phyloP scores from a whole-genome alignment of 2,113 vertebrate genomes.

The Brachyhypopomus gauderio region DNA sequence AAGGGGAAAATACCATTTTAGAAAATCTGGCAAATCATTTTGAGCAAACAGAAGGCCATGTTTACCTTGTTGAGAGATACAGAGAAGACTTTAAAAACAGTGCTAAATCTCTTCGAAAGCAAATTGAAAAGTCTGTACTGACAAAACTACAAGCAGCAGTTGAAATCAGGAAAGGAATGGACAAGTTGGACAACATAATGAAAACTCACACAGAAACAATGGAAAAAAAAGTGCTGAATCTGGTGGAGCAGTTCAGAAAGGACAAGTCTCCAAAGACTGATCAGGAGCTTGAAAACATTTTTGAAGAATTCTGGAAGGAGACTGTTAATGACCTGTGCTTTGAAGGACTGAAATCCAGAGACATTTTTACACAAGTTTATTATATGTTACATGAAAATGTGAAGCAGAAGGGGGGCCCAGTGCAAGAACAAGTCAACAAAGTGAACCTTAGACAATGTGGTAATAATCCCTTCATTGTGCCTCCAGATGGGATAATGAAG shows the following conservation, averaged over 20 bases:
- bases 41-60: constrained; percentile 27
- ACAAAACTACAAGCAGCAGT: constrained; percentile 36
- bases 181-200: constrained; percentile 30
- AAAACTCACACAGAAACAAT: constrained; percentile 36
- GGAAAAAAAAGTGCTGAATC: constrained; percentile 28
- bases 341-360: background rate
- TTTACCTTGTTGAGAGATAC: constrained; percentile 51
- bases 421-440: background rate
- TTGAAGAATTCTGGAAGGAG: constrained; percentile 60
- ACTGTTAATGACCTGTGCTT: constrained; percentile 16
- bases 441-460: constrained; percentile 24
- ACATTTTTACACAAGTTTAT: constrained; percentile 10
- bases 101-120: constrained; percentile 15
- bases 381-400: constrained; percentile 6
- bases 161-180: constrained; percentile 38
- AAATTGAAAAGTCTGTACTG: constrained; percentile 35
- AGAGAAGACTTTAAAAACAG: constrained; percentile 49
- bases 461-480: background rate
- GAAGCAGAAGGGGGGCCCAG: background rate
- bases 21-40: constrained; percentile 42
- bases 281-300: constrained; percentile 53
- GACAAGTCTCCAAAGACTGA: background rate
- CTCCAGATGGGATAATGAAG: background rate
- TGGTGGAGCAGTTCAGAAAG: constrained; percentile 33
- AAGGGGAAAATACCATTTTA: constrained; percentile 31